A percentile compares a stretch with the other conserved stretches of the same genome.
These are phyloP conservation scores for Stomatorhinus ivindoensis DNA, from an alignment of 2,113 vertebrate genomes.

Conservation along the genomic window DNA sequence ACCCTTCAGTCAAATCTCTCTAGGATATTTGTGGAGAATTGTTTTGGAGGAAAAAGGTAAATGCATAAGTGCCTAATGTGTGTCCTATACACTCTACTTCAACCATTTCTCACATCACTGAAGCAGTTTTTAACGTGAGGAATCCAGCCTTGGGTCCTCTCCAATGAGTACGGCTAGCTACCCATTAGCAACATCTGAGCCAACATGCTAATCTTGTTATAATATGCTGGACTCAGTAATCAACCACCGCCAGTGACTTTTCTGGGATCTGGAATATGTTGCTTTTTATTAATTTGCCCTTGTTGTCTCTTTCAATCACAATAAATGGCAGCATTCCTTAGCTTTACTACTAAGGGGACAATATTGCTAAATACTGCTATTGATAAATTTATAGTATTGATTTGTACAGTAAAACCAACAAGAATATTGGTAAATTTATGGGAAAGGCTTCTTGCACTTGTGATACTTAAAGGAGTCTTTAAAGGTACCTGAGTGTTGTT, in stretches of 20 bases:
- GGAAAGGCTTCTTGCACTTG: neutral
- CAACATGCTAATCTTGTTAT: neutral
- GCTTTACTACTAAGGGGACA: neutral
- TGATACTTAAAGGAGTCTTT: neutral
- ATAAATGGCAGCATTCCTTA: neutral
- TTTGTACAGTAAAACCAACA: neutral
- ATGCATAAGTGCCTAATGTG: neutral
- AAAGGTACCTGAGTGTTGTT: neutral
- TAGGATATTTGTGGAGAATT: neutral
- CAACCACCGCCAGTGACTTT: neutral
- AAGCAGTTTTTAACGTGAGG: neutral
- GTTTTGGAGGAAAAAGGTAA: neutral
- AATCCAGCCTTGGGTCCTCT: neutral
- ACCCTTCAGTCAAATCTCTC: neutral
- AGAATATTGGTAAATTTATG: neutral
- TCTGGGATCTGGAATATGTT: neutral
- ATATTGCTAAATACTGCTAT: neutral
- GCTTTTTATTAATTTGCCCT: neutral
- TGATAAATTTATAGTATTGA: neutral
- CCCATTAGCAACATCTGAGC: constrained; percentile 2
- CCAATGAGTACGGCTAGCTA: neutral
- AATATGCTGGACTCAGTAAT: neutral
- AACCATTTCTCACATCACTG: neutral
- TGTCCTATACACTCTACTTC: neutral
- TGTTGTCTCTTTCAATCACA: neutral